Evolutionary conservation across 2,113 vertebrate species (phyloP).

Genomic region (Antigone vipio): DNA sequence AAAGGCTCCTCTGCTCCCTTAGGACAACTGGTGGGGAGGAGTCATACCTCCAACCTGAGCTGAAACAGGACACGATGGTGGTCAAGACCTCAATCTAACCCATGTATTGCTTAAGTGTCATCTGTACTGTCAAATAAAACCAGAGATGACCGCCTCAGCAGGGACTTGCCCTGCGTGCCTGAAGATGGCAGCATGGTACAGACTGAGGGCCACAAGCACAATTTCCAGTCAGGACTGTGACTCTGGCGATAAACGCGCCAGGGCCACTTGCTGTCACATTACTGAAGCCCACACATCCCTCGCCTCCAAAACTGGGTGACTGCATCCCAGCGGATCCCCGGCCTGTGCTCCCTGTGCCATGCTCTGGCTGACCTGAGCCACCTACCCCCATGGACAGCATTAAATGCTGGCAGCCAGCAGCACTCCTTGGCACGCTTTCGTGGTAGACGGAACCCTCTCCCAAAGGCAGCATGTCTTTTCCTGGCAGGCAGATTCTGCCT

Average conservation of each 20-base stretch:
- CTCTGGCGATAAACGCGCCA: not conserved
- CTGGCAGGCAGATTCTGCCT: not conserved
- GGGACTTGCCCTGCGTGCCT: not conserved
- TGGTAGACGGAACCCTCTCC: not conserved
- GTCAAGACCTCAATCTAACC: not conserved
- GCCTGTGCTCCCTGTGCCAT: not conserved
- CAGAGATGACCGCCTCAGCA: not conserved
- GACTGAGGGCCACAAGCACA: not conserved
- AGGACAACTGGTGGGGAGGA: not conserved
- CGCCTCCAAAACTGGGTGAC: not conserved
- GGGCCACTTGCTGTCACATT: not conserved
- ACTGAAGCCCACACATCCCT: not conserved
- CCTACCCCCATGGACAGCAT: not conserved
- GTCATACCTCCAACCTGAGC: not conserved
- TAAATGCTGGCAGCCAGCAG: not conserved
- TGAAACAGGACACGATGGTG: not conserved
- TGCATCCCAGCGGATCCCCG: not conserved
- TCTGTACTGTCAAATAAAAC: not conserved
- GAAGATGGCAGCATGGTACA: not conserved
- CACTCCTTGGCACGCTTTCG: accelerated
- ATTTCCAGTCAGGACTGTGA: not conserved
- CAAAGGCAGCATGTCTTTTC: not conserved
- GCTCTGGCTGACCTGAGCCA: not conserved
- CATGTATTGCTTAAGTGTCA: not conserved
- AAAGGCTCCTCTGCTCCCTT: not conserved